Base-by-base conservation (phyloP, 2,113 vertebrate genomes). In the Psilopsiagon aurifrons region DNA sequence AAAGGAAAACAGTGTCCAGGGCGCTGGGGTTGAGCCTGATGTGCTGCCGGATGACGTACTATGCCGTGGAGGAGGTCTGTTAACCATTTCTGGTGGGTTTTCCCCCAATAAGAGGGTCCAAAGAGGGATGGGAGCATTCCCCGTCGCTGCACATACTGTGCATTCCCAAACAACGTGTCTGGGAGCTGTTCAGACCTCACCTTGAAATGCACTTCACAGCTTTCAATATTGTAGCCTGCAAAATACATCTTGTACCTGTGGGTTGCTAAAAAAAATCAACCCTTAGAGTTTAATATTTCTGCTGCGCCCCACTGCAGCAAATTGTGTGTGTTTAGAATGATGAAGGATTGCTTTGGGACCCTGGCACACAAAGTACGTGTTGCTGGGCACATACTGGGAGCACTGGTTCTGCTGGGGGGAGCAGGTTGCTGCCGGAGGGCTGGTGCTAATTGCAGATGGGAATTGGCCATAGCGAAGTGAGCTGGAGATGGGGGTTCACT, bases 91-190 rank as follows among this genome's bases (percentile, higher is more conserved):
- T 66, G 31, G 27, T 13, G 35, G 2, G 4, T 28, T n/a, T 57
- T 31, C 4, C 29, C 52, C 17, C 8, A 8, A 0, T 6, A 3
- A 35, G n/a, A 55, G 28, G 46, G 19, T 55, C 55, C 27, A 64
- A 2, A 27, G 7, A 12, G 55, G 13, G 12, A 6, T 18, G 44
- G 64, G 43, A 64, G 23, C n/a, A 0, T 64, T 77, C 37, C 52
- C 31, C 33, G 0, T 11, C 20, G 27, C 68, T 46, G 0, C 15
- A 0, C 5, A 3, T 3, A 0, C 57, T 23, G 22, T 23, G 63
- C 23, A 0, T 17, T 81, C 47, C 87, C n/a, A 0, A 1, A 10
- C 0, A 3, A 49, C 16, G 33, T 2, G 0, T 4, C 20, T 4
- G 19, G 76, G 71, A 43, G 1, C 49, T 80, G 77, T 78, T 57